Evolutionary conservation across 2,888 invertebrate genomes (phyloP).

Genomic region (Epistrophe grossulariae): DNA sequence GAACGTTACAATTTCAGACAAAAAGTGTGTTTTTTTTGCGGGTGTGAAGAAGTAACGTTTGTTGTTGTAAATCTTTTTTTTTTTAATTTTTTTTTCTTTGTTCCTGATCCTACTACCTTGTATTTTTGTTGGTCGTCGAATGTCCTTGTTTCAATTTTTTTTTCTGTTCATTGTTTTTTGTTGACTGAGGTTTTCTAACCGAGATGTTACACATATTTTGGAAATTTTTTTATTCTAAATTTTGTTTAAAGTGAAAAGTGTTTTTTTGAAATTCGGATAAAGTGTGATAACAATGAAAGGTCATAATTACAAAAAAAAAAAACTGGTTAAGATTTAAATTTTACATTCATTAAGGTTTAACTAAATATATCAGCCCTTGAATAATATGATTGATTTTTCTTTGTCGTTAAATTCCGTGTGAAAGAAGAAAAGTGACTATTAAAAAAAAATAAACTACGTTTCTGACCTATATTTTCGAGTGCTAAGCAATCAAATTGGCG

Average conservation of each 20-base stretch:
- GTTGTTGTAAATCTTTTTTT: conserved; percentile 46
- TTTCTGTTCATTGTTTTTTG: not conserved
- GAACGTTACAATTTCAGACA: conserved; percentile 49
- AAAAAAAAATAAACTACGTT: conserved; percentile 27
- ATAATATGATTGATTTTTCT: not conserved
- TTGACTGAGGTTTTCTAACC: conserved; percentile 10
- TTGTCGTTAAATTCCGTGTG: not conserved
- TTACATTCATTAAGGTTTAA: not conserved
- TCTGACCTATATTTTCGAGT: conserved; percentile 40
- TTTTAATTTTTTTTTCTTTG: conserved; percentile 6
- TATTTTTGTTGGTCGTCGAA: conserved; percentile 22
- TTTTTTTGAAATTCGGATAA: not conserved
- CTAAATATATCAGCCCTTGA: not conserved
- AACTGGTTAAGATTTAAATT: not conserved
- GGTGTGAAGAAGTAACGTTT: conserved; percentile 61
- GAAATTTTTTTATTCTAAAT: conserved; percentile 4
- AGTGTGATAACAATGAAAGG: not conserved
- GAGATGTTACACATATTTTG: not conserved
- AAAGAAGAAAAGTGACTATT: conserved; percentile 5
- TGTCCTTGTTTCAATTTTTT: conserved; percentile 44
- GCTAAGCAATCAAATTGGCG: conserved; percentile 54
- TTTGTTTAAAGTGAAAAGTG: conserved; percentile 15
- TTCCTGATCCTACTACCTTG: conserved; percentile 20
- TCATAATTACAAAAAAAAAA: not conserved
- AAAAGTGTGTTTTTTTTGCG: conserved; percentile 56